Conservation (phyloP, 2,113 vertebrate species). For the Elephas maximus region DNA sequence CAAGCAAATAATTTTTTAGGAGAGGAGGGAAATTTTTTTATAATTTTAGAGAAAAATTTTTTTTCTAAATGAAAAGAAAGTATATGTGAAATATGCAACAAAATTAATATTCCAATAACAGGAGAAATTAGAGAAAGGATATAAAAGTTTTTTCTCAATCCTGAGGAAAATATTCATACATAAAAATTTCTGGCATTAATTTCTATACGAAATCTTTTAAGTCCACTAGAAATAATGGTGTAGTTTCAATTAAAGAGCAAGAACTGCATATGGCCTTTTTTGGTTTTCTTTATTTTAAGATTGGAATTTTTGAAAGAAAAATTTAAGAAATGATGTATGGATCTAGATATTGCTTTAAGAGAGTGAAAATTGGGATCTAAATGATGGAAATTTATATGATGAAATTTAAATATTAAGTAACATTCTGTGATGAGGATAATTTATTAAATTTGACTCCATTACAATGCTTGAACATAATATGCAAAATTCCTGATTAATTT, state of each 20-base stretch:
- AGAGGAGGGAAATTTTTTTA: not conserved
- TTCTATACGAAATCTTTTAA: not conserved
- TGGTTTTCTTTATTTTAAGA: not conserved
- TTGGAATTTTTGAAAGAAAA: slow-evolving; percentile 1
- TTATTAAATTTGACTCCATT: slow-evolving; percentile 45
- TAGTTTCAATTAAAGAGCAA: not conserved
- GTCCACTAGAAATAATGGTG: not conserved
- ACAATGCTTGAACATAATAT: not conserved
- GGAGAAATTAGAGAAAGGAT: not conserved
- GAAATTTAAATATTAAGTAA: slow-evolving; percentile 53
- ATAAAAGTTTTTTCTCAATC: not conserved
- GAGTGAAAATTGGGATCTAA: not conserved
- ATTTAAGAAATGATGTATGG: not conserved
- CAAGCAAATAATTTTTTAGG: slow-evolving; percentile 22
- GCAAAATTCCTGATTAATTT: not conserved
- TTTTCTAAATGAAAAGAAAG: slow-evolving; percentile 1
- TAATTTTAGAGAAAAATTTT: slow-evolving; percentile 18
- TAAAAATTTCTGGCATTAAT: not conserved
- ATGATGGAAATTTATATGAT: slow-evolving; percentile 16
- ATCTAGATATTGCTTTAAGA: not conserved
- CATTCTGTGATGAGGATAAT: slow-evolving; percentile 5
- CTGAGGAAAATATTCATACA: not conserved
- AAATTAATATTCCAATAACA: not conserved
- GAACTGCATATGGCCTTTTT: not conserved
- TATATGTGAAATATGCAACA: not conserved